Evolutionary conservation across 2,888 invertebrate genomes (phyloP).

Genomic region (Oxyscelio sp.): DNA sequence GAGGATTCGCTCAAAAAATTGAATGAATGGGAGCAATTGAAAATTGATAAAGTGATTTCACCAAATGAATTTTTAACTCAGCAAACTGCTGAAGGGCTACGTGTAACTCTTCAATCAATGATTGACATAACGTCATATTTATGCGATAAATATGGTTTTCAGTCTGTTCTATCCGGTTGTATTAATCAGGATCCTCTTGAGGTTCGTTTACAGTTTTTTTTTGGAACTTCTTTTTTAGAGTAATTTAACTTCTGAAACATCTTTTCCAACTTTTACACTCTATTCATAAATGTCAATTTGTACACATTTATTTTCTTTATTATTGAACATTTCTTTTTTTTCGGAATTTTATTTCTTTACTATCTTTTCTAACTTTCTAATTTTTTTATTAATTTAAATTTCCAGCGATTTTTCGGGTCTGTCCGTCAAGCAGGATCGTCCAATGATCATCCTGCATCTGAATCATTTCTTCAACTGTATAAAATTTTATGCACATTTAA

Average conservation of each 20-base stretch:
- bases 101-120: constrained; percentile 68
- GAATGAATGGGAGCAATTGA: constrained; percentile 67
- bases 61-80: constrained; percentile 58
- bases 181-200: constrained; percentile 75
- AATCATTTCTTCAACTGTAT: constrained; percentile 18
- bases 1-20: not conserved
- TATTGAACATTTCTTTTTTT: no score
- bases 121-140: constrained; percentile 65
- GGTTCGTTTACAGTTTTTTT: constrained; percentile 36
- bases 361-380: not conserved
- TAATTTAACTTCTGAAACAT: not conserved
- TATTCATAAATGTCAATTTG: no score
- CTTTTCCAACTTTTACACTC: no score
- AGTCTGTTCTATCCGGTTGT: constrained; percentile 61
- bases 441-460: constrained; percentile 25
- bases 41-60: constrained; percentile 39
- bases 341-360: no score
- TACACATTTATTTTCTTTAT: no score
- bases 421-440: constrained; percentile 11
- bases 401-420: constrained; percentile 23
- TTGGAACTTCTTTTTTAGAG: not conserved
- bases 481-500: constrained; percentile 7
- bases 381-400: not conserved
- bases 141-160: constrained; percentile 53
- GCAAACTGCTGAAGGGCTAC: constrained; percentile 72